Evolutionary conservation across 2,113 vertebrate species (phyloP).

Genomic region (Sigmodon hispidus): DNA sequence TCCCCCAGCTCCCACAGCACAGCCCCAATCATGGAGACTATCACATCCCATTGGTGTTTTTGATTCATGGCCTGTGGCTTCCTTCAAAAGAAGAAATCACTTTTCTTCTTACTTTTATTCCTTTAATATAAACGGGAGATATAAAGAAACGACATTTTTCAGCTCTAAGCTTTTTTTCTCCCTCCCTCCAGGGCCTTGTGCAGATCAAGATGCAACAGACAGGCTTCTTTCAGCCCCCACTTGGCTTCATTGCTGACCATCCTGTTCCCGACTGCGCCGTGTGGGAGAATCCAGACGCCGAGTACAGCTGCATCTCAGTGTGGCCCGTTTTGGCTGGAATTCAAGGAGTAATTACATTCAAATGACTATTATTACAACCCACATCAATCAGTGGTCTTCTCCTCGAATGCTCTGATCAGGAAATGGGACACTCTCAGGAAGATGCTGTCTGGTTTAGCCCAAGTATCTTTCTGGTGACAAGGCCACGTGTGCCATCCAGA

Average conservation of each 20-base stretch:
- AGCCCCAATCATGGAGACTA: not conserved
- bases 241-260: conserved; percentile 3
- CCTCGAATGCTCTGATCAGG: conserved; percentile 62
- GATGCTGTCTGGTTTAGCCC: conserved; percentile 24
- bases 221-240: not conserved
- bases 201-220: not conserved
- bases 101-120: not conserved
- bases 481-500: not conserved
- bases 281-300: conserved; percentile 66
- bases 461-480: conserved; percentile 7
- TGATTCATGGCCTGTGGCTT: not conserved
- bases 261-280: not conserved
- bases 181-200: not conserved
- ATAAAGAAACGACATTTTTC: conserved; percentile 39
- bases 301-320: conserved; percentile 62
- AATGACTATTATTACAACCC: conserved; percentile 73
- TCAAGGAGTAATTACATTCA: conserved; percentile 75
- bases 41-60: not conserved
- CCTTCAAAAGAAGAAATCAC: not conserved
- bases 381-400: conserved; percentile 57
- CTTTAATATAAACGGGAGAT: not conserved
- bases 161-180: not conserved
- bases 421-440: conserved; percentile 18
- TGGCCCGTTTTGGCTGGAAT: conserved; percentile 62
- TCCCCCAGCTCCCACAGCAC: not conserved